Evolutionary conservation across 2,113 vertebrate species (phyloP).

Genomic region (Chelonoidis abingdonii): DNA sequence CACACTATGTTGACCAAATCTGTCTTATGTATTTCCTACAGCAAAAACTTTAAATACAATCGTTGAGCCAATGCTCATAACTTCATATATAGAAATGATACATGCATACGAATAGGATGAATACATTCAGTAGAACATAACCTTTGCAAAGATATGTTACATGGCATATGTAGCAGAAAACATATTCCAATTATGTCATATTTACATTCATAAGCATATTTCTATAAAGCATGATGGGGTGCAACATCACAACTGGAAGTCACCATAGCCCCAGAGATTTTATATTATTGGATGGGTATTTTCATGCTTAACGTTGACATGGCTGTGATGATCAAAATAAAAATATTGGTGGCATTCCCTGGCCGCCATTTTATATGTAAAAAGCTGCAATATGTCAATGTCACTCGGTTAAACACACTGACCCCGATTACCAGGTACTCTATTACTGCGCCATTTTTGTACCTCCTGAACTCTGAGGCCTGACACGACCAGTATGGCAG

Average conservation of each 20-base stretch:
- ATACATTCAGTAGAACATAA: no score
- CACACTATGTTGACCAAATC: no score
- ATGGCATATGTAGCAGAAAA: no score
- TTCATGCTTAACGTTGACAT: background rate
- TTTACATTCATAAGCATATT: no score
- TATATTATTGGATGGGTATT: background rate
- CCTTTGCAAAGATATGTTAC: no score
- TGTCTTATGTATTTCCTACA: no score
- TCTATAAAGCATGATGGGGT: no score
- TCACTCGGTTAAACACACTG: background rate
- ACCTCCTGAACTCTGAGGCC: background rate
- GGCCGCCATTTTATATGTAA: background rate
- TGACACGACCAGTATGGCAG: background rate
- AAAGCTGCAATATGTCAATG: background rate
- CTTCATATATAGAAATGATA: no score
- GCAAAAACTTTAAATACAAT: no score
- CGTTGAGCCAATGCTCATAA: no score
- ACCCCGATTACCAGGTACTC: background rate
- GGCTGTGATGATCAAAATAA: background rate
- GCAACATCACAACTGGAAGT: background rate
- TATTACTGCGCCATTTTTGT: background rate
- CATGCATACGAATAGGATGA: no score
- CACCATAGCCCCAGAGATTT: background rate
- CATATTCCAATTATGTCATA: no score
- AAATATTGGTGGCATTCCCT: background rate